These are phyloP conservation scores for Theretra japonica DNA, from an alignment of 2,888 invertebrate genomes.

Conservation along the genomic window DNA sequence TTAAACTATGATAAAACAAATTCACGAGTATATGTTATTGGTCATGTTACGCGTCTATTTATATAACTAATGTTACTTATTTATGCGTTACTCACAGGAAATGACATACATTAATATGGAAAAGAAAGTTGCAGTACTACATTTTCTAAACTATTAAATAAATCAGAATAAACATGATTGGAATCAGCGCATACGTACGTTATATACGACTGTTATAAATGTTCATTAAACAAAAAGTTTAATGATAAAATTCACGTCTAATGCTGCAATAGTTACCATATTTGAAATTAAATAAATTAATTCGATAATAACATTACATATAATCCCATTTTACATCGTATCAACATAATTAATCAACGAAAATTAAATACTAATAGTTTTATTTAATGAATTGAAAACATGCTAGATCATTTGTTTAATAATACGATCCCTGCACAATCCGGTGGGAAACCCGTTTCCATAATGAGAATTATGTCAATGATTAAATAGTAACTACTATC, in stretches of 20 bases:
- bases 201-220: slow-evolving; percentile 31
- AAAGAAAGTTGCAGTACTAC: slow-evolving; percentile 6
- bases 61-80: background rate
- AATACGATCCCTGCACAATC: too few relatives aligned
- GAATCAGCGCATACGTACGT: background rate
- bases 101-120: slow-evolving; percentile 27
- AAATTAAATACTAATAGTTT: too few relatives aligned
- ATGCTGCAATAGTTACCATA: too few relatives aligned
- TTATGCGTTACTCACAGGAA: slow-evolving; percentile 10
- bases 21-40: background rate
- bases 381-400: too few relatives aligned
- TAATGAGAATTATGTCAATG: too few relatives aligned
- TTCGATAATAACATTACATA: too few relatives aligned
- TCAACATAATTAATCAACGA: too few relatives aligned
- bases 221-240: background rate
- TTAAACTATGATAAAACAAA: background rate
- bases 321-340: too few relatives aligned
- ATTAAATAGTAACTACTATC: too few relatives aligned
- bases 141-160: slow-evolving; percentile 7
- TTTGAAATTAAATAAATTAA: too few relatives aligned
- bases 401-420: too few relatives aligned
- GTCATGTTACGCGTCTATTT: background rate
- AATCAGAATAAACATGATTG: background rate
- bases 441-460: too few relatives aligned
- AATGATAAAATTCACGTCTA: background rate